Evolutionary conservation across 1,140 invertebrate species (phyloP).

Genomic region (Aphaenogaster ashmeadi): DNA sequence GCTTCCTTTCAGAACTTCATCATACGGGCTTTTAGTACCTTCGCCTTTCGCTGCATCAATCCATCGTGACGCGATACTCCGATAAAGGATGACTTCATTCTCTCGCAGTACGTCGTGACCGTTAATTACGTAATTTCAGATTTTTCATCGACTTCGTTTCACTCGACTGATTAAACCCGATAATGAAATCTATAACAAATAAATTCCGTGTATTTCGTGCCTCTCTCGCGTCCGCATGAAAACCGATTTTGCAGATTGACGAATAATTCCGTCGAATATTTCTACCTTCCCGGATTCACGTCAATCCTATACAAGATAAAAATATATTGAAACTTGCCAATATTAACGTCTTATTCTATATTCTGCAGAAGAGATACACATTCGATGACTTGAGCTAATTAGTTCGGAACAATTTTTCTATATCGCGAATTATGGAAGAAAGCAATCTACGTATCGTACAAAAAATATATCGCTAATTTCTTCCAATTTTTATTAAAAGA

Average conservation of each 20-base stretch:
- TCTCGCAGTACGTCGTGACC: conserved; percentile 10
- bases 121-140: conserved; percentile 51
- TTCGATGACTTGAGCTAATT: background rate
- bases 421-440: background rate
- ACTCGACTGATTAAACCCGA: conserved; percentile 35
- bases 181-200: conserved; percentile 34
- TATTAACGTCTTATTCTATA: background rate
- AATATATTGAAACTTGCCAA: background rate
- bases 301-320: background rate
- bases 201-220: conserved; percentile 2
- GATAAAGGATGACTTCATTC: conserved; percentile 41
- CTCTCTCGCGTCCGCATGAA: background rate
- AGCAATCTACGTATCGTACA: background rate
- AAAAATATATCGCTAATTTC: background rate
- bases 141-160: conserved; percentile 24
- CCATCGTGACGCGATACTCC: background rate
- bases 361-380: background rate
- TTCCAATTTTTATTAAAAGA: background rate
- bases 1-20: conserved; percentile 38
- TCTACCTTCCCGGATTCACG: background rate
- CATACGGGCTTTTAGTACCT: conserved; percentile 29
- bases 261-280: conserved; percentile 17
- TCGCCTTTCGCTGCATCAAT: conserved; percentile 26
- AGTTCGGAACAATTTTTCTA: background rate
- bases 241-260: conserved; percentile 45